Evolutionary conservation across 2,113 vertebrate species (phyloP), one percentile per base, ranked within the genome.

Genomic region (Crocuta crocuta): DNA sequence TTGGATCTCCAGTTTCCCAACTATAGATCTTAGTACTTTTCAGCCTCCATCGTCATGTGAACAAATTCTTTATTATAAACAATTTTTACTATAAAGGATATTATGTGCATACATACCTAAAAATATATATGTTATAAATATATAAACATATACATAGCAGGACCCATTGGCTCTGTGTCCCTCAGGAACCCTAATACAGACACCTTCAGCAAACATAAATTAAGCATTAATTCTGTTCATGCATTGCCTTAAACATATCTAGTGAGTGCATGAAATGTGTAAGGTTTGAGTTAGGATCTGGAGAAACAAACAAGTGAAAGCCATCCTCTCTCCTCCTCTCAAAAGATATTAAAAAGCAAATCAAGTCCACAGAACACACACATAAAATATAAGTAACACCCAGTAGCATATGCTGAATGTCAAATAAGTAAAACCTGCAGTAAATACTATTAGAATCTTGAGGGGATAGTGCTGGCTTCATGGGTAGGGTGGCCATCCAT

Each of bases 381-480:
- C 13, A 12, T 96, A 73, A 87, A 76, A 90, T 48, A 84, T 28
- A 61, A 95, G 58, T 23, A 84, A 79, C 7, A 48, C 26, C 13
- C 48, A 61, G 66, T 50, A 63, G 21, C 66, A 7, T 39, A 21
- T 81, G 35, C 1, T 65, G 87, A 76, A 74, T 81, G 33, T 58
- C 50, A 90, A 92, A 10, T 89, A 86, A 84, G 33, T 55, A 71
- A 91, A 89, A 74, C 66, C 53, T 19, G 5, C 76, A 82, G 71
- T 94, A 94, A 94, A 97, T 68, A 61, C 26, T 73, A 28, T 61
- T 81, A 39, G 31, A 61, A 78, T 74, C 10, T 73, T 45, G 74
- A 91, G 81, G 9, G 68, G 10, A 33, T 11, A 24, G 53, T 84
- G 26, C 19, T 83, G 17, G 3, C 50, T 82, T 92, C 35, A 4